These are phyloP conservation scores for Tetragonula clypearis DNA, from an alignment of 1,140 invertebrate species.

Conservation along the genomic window DNA sequence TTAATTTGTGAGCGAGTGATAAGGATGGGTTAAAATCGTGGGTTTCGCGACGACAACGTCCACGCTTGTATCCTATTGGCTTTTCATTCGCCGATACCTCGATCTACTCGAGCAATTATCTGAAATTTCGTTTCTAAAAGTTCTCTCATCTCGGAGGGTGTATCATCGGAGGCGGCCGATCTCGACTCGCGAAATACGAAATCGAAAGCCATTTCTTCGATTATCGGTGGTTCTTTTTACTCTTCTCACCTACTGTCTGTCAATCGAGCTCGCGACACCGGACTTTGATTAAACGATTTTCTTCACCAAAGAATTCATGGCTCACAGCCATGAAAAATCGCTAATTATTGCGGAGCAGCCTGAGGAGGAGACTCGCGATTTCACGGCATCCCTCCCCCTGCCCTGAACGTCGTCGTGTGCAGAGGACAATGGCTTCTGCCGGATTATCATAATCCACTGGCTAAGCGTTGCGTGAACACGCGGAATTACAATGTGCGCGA, in stretches of 20 bases:
- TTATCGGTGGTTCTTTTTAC: not conserved
- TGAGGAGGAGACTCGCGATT: not conserved
- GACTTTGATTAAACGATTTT: not conserved
- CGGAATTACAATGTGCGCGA: constrained; percentile 48
- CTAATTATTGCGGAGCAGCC: not conserved
- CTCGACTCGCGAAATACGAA: not conserved
- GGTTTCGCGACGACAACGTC: not conserved
- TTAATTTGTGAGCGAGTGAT: not conserved
- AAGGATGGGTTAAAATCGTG: not conserved
- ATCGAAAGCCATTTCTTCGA: not conserved
- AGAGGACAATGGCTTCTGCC: constrained; percentile 12
- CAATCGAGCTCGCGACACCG: too few relatives aligned
- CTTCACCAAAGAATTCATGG: not conserved
- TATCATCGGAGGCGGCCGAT: not conserved
- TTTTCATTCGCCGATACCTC: too few relatives aligned
- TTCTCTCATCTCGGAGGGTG: not conserved
- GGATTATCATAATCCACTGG: constrained; percentile 59
- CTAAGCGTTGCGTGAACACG: constrained; percentile 34
- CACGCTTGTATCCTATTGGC: not conserved
- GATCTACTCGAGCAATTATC: not conserved
- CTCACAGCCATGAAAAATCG: not conserved
- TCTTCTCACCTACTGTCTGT: not conserved
- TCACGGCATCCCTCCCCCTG: not conserved
- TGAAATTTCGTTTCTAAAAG: not conserved
- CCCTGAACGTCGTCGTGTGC: not conserved